These are phyloP conservation scores for Zaprionus africanus DNA, from an alignment of 1,140 invertebrate genomes.

Conservation along the genomic window DNA sequence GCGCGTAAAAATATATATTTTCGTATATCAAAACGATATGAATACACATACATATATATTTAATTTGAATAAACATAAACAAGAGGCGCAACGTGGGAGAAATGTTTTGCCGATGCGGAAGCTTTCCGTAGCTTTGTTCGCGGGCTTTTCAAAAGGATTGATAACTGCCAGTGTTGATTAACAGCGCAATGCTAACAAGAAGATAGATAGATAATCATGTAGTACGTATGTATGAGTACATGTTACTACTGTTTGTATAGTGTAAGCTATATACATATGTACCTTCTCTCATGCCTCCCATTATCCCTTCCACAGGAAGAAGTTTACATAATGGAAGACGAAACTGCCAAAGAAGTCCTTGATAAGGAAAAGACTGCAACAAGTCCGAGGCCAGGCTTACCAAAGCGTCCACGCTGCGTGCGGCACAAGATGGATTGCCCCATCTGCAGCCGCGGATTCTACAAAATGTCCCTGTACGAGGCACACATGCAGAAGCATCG, in stretches of 20 bases:
- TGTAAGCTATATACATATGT: background rate
- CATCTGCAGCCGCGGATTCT: constrained; percentile 61
- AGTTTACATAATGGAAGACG: constrained; percentile 67
- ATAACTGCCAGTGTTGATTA: constrained; percentile 2
- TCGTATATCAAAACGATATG: background rate
- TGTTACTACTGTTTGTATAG: background rate
- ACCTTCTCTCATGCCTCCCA: background rate
- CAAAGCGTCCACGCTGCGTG: constrained; percentile 26
- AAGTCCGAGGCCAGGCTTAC: background rate
- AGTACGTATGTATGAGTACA: background rate
- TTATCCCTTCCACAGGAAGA: constrained; percentile 51
- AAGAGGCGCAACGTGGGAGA: background rate
- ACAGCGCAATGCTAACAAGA: background rate
- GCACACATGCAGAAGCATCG: constrained; percentile 65
- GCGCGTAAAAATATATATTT: constrained; percentile 1
- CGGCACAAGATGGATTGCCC: constrained; percentile 55
- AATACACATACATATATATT: constrained; percentile 2
- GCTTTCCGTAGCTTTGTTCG: constrained; percentile 17
- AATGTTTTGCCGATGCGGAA: background rate
- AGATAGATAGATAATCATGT: background rate
- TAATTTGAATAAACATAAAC: constrained; percentile 4
- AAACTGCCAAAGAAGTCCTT: constrained; percentile 30
- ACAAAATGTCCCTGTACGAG: constrained; percentile 59
- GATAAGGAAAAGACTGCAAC: constrained; percentile 36
- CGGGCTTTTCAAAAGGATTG: constrained; percentile 22